Percentiles rank a stretch among this genome's conserved stretches.
These are phyloP conservation scores for Metopolophium dirhodum DNA, from an alignment of 1,140 invertebrate species.

Conservation along the genomic window DNA sequence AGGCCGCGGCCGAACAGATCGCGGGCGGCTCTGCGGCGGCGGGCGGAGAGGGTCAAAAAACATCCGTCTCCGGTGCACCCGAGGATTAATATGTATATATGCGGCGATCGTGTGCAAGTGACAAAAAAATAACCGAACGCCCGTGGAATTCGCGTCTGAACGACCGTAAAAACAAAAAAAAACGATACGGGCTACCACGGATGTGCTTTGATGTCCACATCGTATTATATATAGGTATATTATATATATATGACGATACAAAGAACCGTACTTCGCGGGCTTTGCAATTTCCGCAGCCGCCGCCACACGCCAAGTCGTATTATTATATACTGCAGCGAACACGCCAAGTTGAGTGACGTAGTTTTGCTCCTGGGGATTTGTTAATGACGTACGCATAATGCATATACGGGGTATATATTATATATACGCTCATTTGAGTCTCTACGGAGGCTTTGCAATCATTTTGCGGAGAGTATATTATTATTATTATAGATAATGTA, in stretches of 20 bases:
- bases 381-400: background rate
- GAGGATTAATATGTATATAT: constrained; percentile 12
- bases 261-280: background rate
- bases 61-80: background rate
- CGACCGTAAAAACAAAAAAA: background rate
- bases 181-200: constrained; percentile 13
- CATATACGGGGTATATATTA: background rate
- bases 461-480: background rate
- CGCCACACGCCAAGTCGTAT: background rate
- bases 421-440: background rate
- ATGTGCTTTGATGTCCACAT: constrained; percentile 28
- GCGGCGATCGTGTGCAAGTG: background rate
- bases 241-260: background rate
- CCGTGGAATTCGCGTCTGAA: background rate
- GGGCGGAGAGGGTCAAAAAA: constrained; percentile 21
- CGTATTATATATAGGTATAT: no score
- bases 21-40: background rate
- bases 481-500: no score
- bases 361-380: constrained; percentile 8
- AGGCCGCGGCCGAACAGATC: background rate
- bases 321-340: background rate
- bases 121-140: constrained; percentile 43
- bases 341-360: background rate
- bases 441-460: background rate
- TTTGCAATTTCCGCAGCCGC: constrained; percentile 1